Evolutionary conservation across 2,797 vertebrate genomes (phyloP), one percentile per base, ranked within the genome.

Genomic region (Menidia menidia): DNA sequence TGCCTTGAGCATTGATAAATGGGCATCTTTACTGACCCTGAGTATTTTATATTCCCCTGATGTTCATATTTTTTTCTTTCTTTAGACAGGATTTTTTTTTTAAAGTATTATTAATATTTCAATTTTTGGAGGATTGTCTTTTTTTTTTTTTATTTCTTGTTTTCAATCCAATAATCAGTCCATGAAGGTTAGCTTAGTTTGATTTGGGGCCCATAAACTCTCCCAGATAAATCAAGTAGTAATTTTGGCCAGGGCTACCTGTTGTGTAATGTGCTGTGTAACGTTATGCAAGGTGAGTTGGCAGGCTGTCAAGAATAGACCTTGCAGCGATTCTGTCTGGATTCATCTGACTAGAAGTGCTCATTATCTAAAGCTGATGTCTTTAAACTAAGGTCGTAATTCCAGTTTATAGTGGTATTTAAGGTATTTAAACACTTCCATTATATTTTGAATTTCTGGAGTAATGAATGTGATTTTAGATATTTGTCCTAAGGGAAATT

Each of bases 241-340:
- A 44, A 16, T 14, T 47, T 75, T 80, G 65, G 73, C 73, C 8
- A 0, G 15, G 60, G 67, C 54, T 68, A 60, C 64, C 52, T 71
- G 81, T 86, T 88, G 69, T 80, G 69, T 79, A 88, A 87, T 73
- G 61, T 54, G 62, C 64, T 61, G 59, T 48, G 64, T 67, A 62
- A 63, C 0, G 48, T 83, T 78, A 80, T 74, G 66, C 74, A 83
- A 81, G 79, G 72, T 83, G 60, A 78, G 69, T 67, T 82, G 81
- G 81, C 71, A 73, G 53, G 39, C n/a, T 51, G 64, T 71, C 63
- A 71, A 53, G 25, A 51, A 64, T 51, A 35, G 81, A 64, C 35
- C 43, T 72, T 7, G 9, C 47, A 48, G 32, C 53, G 64, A 51
- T 43, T 35, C 6, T 25, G 57, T 57, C 73, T 74, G 44, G 10